These are phyloP conservation scores for Motacilla alba DNA, from an alignment of 2,113 vertebrate species.

Conservation along the genomic window DNA sequence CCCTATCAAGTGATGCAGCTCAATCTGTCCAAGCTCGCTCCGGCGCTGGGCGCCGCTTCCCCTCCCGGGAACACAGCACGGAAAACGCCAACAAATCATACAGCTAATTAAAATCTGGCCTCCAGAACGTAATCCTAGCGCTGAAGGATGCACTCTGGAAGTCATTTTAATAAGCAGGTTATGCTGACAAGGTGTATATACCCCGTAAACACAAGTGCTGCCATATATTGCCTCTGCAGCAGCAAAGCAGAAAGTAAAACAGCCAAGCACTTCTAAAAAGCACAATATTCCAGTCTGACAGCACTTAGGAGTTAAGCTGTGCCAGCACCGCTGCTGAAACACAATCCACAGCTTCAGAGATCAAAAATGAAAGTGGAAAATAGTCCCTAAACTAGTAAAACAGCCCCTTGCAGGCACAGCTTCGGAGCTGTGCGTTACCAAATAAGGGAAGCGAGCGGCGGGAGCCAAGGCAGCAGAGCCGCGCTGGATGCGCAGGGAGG, in stretches of 20 bases:
- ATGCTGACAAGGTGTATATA: neutral
- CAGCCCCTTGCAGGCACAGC: constrained; percentile 60
- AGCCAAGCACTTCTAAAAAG: neutral
- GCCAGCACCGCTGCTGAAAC: neutral
- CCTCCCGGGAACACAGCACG: neutral
- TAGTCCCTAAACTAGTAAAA: constrained; percentile 15
- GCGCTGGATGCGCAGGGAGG: neutral
- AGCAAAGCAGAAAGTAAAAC: neutral
- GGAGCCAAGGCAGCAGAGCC: constrained; percentile 29
- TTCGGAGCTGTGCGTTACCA: constrained; percentile 76
- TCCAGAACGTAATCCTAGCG: neutral
- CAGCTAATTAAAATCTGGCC: neutral
- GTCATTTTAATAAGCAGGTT: neutral
- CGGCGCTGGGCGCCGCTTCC: neutral
- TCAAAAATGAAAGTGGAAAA: constrained; percentile 49
- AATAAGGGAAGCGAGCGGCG: constrained; percentile 81
- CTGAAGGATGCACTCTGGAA: neutral
- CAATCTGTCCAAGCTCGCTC: neutral
- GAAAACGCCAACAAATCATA: neutral
- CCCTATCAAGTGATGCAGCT: neutral
- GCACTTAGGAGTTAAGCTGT: neutral
- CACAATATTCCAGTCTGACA: neutral
- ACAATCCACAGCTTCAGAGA: neutral
- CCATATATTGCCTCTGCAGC: neutral
- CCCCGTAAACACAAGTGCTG: neutral